A percentile compares a stretch with the other conserved stretches of the same genome.
phyloP scores from a whole-genome alignment of 2,888 invertebrate species.

The Ormyrus thymus region DNA sequence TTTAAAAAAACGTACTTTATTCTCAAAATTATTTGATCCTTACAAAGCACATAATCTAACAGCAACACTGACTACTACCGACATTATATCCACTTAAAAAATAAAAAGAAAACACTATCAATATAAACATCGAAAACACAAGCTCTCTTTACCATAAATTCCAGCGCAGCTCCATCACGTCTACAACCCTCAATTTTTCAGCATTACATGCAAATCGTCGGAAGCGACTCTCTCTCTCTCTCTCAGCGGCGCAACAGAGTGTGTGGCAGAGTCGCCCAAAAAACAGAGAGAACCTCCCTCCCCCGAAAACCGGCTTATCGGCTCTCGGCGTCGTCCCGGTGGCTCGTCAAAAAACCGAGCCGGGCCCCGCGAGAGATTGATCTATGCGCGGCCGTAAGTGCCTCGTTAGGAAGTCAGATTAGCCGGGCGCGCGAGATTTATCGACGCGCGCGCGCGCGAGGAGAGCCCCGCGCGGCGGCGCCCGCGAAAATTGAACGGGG shows the following conservation, averaged over 20 bases:
- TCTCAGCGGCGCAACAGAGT: too few relatives aligned
- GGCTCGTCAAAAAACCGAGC: constrained; percentile 21
- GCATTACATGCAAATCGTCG: constrained; percentile 11
- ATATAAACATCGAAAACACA: too few relatives aligned
- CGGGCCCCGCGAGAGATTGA: constrained; percentile 34
- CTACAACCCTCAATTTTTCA: constrained; percentile 5
- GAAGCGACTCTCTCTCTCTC: not conserved
- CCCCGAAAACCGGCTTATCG: not conserved
- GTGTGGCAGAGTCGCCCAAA: not conserved
- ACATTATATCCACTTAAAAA: too few relatives aligned
- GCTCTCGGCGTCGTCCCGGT: not conserved
- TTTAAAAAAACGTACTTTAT: too few relatives aligned
- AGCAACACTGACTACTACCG: too few relatives aligned
- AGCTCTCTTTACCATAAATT: not conserved
- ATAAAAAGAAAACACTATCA: too few relatives aligned
- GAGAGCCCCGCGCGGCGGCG: constrained; percentile 34
- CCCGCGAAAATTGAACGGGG: constrained; percentile 59
- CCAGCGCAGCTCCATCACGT: not conserved
- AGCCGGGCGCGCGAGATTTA: constrained; percentile 62
- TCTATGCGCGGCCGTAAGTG: constrained; percentile 47
- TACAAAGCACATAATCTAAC: too few relatives aligned
- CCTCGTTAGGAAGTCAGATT: constrained; percentile 57
- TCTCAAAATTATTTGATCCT: too few relatives aligned
- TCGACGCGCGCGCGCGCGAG: constrained; percentile 59
- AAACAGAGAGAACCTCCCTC: not conserved